Base-by-base conservation (phyloP, 2,797 vertebrate species). In the Cyclura pinguis region DNA sequence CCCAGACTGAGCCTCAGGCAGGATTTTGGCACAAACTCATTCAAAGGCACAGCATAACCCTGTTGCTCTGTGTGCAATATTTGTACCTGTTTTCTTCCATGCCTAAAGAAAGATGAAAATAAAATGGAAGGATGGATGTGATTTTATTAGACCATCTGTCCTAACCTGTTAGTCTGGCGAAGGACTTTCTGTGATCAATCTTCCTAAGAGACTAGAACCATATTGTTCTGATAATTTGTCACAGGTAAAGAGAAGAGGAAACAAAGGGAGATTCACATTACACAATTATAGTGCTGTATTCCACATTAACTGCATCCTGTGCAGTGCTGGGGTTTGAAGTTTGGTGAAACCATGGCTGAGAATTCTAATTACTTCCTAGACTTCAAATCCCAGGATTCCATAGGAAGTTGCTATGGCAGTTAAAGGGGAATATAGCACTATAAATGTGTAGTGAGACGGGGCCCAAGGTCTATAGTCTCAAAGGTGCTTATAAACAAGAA, bases 161-260 rank as follows among this genome's bases (percentile, higher is more conserved):
- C n/a, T 87, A 77, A 69, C 13, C 18, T 55, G 6, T 55, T 42
- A 47, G 47, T 7, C 27, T 78, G 29, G 32, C 22, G 69, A 32
- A 86, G 32, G 85, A 64, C 67, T 35, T 77, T 77, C 47, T 16
- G 32, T 47, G 20, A 64, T 84, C 47, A 87, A 77, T 87, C 27
- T 84, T 87, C 32, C 55, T 9, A 81, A 90, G n/a, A 73, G 47
- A 13, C 47, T 82, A 52, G 62, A 62, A 82, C 85, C 47, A 82
- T 52, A 50, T 82, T 74, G 32, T 82, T 35, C 32, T 55, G 42
- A 47, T 24, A 62, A 69, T 86, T 64, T 77, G 35, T 47, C 73
- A 67, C 24, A 67, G 52, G 64, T 18, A 76, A 78, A 77, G 38
- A 57, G 29, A 22, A 86, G 84, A 83, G 24, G 42, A n/a, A 55